phyloP scores from a whole-genome alignment of 2,888 invertebrate genomes.

The Drosophila recens region DNA sequence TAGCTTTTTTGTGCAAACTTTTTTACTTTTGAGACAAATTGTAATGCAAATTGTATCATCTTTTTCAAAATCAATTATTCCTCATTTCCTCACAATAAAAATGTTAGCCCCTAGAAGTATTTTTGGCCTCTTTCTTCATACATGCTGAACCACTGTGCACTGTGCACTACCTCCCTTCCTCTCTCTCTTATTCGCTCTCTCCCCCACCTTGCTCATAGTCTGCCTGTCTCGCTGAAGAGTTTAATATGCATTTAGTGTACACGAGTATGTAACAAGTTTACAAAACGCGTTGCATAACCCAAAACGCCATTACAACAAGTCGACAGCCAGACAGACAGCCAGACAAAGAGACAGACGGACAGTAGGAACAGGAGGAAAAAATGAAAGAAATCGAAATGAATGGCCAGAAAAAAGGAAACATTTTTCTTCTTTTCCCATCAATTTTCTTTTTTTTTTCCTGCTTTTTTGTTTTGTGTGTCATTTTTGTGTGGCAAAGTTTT shows the following conservation, averaged over 20 bases:
- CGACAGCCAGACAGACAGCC: constrained; percentile 9
- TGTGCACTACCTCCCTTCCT: not conserved
- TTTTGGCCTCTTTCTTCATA: too few species aligned
- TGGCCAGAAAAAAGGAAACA: constrained; percentile 11
- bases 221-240: constrained; percentile 55
- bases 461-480: constrained; percentile 12
- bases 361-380: not conserved
- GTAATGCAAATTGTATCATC: too few species aligned
- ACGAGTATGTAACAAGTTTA: constrained; percentile 68
- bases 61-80: too few species aligned
- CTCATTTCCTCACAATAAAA: too few species aligned
- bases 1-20: too few species aligned
- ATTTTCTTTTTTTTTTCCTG: not conserved
- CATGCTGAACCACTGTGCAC: too few species aligned
- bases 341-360: constrained; percentile 9
- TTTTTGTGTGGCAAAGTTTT: constrained; percentile 33
- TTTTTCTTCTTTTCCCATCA: not conserved
- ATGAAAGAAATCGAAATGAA: not conserved
- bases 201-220: not conserved
- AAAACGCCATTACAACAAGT: not conserved
- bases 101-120: too few species aligned
- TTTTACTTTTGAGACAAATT: too few species aligned
- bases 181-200: not conserved
- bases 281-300: constrained; percentile 65
- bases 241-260: constrained; percentile 78